Base-by-base conservation (phyloP, 1,140 invertebrate species). In the Panagrolaimus sp. region DNA sequence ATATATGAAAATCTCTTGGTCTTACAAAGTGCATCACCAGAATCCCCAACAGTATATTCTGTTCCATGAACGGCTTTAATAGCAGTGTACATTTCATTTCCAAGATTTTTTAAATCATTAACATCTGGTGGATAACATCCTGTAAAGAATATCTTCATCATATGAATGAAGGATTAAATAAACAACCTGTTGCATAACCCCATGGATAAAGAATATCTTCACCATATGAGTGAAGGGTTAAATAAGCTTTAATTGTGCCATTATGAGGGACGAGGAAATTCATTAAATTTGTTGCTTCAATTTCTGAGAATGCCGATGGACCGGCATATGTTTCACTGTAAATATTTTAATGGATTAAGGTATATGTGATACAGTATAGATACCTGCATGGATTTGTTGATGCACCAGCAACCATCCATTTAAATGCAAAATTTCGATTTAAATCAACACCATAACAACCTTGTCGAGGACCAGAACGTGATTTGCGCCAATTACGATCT, bases 401-500 rank as follows among this genome's bases (percentile, higher is more conserved):
- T 14, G 70, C 69, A 47, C 78, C 78, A 16, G 74, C 67, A n/a
- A 47, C 78, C 63, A 75, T 82, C 83, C 82, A 85, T 53, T 83
- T 66, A 61, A 76, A 82, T 42, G 82, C 78, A 77, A 84, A 85
- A 74, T 85, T 85, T 72, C 84, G 74, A 71, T 85, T 85, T 5
- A 81, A 82, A 72, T 85, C 84, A 5, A 79, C 82, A 31, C 84
- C 84, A 45, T 67, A 63, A 71, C 84, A 85, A 1, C 25, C 31
- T 65, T 16, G 31, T 53, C 70, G 3, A 9, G 51, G 51, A 57
- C 51, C 51, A 57, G 20, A 82, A 65, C 84, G 69, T 5, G 84
- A 84, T 64, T 85, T 84, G 20, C 84, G 74, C 84, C 84, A 85
- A 53, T 83, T 67, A 48, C 84, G 73, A 66, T 84, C 77, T 73